Evolutionary conservation across 2,797 vertebrate species (phyloP).

Genomic region (Pogoniulus pusillus): DNA sequence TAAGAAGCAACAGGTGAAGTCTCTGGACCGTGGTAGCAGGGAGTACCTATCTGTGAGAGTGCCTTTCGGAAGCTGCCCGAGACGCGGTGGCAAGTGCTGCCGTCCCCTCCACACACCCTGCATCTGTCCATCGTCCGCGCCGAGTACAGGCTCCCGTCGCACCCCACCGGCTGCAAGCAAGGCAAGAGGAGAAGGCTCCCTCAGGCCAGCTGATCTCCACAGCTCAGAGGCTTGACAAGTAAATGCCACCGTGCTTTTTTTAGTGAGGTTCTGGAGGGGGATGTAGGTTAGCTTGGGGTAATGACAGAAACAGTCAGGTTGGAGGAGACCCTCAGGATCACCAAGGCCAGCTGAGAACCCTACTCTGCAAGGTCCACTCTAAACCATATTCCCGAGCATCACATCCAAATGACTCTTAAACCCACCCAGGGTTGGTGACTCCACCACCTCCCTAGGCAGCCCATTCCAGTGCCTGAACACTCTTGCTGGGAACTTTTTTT

Average conservation of each 20-base stretch:
- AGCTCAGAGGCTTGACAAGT: neutral
- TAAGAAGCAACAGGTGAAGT: conserved; percentile 36
- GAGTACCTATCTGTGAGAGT: conserved; percentile 89
- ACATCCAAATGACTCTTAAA: no score
- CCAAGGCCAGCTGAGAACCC: no score
- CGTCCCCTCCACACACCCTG: conserved; percentile 87
- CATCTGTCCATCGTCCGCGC: conserved; percentile 85
- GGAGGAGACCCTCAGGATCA: no score
- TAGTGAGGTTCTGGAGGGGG: neutral
- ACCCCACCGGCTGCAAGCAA: conserved; percentile 84
- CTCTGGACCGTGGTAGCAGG: conserved; percentile 50
- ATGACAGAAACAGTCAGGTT: neutral
- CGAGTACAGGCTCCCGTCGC: conserved; percentile 88
- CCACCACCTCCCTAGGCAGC: no score
- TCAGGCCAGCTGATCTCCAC: neutral
- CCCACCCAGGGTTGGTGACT: no score
- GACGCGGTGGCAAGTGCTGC: conserved; percentile 86
- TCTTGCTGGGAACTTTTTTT: no score
- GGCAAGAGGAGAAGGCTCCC: neutral
- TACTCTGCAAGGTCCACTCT: no score
- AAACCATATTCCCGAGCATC: no score
- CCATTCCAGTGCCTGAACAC: no score
- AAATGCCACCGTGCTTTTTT: neutral
- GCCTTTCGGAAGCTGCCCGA: conserved; percentile 89
- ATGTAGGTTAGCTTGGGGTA: neutral